Conservation (phyloP, 2,888 invertebrate genomes). For the Dendrolimus pini region DNA sequence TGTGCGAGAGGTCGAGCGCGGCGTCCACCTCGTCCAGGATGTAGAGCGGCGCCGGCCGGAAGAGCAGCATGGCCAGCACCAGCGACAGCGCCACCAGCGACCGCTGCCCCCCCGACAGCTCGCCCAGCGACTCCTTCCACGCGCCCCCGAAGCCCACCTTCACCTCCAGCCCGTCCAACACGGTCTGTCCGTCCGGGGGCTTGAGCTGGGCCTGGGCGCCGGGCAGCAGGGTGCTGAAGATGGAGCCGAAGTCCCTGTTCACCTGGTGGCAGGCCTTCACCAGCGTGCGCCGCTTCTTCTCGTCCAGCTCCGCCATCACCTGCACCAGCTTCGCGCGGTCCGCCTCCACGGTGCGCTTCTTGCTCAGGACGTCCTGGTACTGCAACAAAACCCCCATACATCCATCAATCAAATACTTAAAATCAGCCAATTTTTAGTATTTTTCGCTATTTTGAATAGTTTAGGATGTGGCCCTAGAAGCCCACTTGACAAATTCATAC, state of each 20-base stretch:
- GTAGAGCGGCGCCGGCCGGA: slow-evolving; percentile 98
- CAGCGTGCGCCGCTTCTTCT: slow-evolving; percentile 91
- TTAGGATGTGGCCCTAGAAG: too few species aligned
- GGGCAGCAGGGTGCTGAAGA: slow-evolving; percentile 93
- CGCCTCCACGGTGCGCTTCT: slow-evolving; percentile 82
- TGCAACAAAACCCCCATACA: slow-evolving; percentile 27
- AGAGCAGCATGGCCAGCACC: slow-evolving; percentile 96
- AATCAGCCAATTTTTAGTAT: too few species aligned
- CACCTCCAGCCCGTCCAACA: slow-evolving; percentile 90
- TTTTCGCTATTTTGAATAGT: too few species aligned
- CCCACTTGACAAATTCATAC: too few species aligned
- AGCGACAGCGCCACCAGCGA: slow-evolving; percentile 97
- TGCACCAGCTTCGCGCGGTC: slow-evolving; percentile 84
- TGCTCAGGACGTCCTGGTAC: slow-evolving; percentile 83
- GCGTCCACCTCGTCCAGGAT: slow-evolving; percentile 99
- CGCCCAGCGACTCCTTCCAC: slow-evolving; percentile 97
- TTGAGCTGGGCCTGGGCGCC: slow-evolving; percentile 92
- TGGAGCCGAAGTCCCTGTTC: slow-evolving; percentile 95
- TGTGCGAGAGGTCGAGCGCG: slow-evolving; percentile 97
- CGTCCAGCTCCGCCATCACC: slow-evolving; percentile 92
- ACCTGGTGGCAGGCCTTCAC: slow-evolving; percentile 90
- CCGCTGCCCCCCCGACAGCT: slow-evolving; percentile 97
- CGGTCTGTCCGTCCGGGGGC: slow-evolving; percentile 83
- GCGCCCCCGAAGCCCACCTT: slow-evolving; percentile 91
- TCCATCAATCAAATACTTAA: too few species aligned